These are phyloP conservation scores for Sporophila hypoxantha DNA, from an alignment of 2,113 vertebrate species.

Conservation along the genomic window DNA sequence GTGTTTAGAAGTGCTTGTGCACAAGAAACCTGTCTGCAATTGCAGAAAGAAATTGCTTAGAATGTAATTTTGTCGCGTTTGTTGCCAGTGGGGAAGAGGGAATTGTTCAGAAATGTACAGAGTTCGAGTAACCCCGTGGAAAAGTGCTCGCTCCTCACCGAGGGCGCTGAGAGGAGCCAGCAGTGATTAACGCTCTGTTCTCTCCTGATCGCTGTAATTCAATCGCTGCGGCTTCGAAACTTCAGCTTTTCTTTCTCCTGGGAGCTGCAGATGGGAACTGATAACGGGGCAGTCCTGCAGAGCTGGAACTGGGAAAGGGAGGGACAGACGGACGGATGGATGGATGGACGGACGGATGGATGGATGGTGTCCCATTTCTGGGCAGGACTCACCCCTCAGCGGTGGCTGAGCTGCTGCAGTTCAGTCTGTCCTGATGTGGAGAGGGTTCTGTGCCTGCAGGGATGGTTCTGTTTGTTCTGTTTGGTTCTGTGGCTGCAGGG, in stretches of 20 bases:
- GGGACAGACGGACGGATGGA: too few species aligned
- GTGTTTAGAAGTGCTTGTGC: fast-evolving
- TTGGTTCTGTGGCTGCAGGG: too few species aligned
- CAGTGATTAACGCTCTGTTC: fast-evolving
- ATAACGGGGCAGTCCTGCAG: fast-evolving
- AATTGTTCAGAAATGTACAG: neutral
- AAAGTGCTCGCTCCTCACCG: neutral
- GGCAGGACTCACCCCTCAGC: fast-evolving
- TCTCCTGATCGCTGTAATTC: neutral
- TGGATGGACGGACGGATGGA: too few species aligned
- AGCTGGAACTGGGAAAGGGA: neutral
- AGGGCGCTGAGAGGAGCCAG: fast-evolving
- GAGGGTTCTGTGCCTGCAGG: neutral
- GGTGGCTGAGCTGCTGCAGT: neutral
- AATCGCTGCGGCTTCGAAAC: fast-evolving
- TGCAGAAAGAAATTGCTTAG: too few species aligned
- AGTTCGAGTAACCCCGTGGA: fast-evolving
- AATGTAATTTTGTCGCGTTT: neutral
- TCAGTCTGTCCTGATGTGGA: neutral
- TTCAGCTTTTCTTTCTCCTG: neutral
- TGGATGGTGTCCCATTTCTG: neutral
- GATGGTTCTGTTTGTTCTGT: too few species aligned
- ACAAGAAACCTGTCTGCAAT: neutral
- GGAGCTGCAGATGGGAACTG: fast-evolving
- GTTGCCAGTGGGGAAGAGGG: neutral